These are phyloP conservation scores for Neotragus pygmaeus DNA, from an alignment of 2,113 vertebrate species.

Conservation along the genomic window DNA sequence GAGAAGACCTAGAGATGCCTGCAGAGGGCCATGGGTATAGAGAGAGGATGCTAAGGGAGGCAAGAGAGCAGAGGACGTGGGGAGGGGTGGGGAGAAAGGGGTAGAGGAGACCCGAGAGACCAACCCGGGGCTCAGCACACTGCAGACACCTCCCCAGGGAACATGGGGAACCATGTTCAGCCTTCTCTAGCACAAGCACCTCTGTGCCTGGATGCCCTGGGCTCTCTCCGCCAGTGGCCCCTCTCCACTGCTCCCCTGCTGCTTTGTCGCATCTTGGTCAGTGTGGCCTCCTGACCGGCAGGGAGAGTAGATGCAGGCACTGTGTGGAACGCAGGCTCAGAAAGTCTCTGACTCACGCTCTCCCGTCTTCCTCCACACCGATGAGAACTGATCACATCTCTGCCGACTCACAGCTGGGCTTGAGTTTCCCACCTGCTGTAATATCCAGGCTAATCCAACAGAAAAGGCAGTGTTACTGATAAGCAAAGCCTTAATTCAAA, in stretches of 20 bases:
- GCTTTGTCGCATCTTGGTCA: not conserved
- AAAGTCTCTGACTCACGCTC: fast-evolving
- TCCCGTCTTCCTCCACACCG: not conserved
- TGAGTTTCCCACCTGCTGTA: not conserved
- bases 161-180: not conserved
- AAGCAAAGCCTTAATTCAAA: not conserved
- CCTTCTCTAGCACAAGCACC: not conserved
- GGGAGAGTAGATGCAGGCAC: not conserved
- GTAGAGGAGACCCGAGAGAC: too few species aligned
- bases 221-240: not conserved
- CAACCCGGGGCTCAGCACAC: fast-evolving
- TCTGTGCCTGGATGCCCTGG: fast-evolving
- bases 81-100: not conserved
- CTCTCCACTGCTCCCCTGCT: fast-evolving
- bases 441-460: not conserved
- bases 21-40: not conserved
- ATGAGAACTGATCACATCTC: not conserved
- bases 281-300: fast-evolving
- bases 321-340: not conserved
- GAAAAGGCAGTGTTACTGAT: not conserved
- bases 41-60: not conserved
- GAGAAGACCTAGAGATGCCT: not conserved
- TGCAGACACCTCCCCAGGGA: not conserved
- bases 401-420: not conserved
- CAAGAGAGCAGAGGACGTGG: not conserved